Evolutionary conservation across 2,113 vertebrate genomes (phyloP).

Genomic region (Macaca fascicularis): T2T-MFA8v1.1 NC_088375.1:146354001-146354500

Average conservation of each 20-base stretch:
- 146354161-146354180: slow-evolving; percentile 93
- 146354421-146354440: slow-evolving; percentile 71
- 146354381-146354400: slow-evolving; percentile 75
- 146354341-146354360: slow-evolving; percentile 57
- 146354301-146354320: slow-evolving; percentile 43
- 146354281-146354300: slow-evolving; percentile 48
- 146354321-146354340: slow-evolving; percentile 68
- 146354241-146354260: slow-evolving; percentile 84
- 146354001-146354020: slow-evolving; percentile 90
- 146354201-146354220: slow-evolving; percentile 90
- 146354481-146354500: slow-evolving; percentile 80
- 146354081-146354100: slow-evolving; percentile 77
- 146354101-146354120: slow-evolving; percentile 17
- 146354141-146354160: slow-evolving; percentile 93
- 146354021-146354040: slow-evolving; percentile 88
- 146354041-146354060: slow-evolving; percentile 91
- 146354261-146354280: slow-evolving; percentile 73
- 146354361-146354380: slow-evolving; percentile 65
- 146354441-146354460: slow-evolving; percentile 78
- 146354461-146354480: slow-evolving; percentile 78
- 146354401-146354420: slow-evolving; percentile 64
- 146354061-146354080: slow-evolving; percentile 88
- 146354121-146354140: slow-evolving; percentile 82
- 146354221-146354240: slow-evolving; percentile 88
- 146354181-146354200: slow-evolving; percentile 93